Percentiles rank a stretch among this genome's conserved stretches.
Evolutionary conservation across 1,140 invertebrate genomes (phyloP).

Genomic region (Atta colombica): DNA sequence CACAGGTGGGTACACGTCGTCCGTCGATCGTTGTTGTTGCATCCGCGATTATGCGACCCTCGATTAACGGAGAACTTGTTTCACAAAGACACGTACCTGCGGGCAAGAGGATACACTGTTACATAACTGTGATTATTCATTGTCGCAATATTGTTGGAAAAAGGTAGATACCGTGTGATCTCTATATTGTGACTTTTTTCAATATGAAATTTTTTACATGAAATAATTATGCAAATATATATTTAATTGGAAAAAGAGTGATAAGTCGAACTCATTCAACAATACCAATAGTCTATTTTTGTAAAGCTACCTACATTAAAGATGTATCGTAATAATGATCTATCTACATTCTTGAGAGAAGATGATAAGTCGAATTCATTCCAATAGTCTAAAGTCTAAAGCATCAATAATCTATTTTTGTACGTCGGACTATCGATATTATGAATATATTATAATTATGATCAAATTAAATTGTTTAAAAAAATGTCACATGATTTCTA

Average conservation of each 20-base stretch:
- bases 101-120: neutral
- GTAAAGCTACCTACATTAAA: neutral
- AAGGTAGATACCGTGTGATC: neutral
- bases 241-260: neutral
- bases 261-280: neutral
- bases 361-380: too few relatives aligned
- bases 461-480: neutral
- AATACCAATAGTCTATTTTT: neutral
- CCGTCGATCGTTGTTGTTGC: slow-evolving; percentile 33
- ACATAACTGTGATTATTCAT: neutral
- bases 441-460: too few relatives aligned
- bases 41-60: slow-evolving; percentile 4
- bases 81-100: neutral
- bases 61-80: slow-evolving; percentile 26
- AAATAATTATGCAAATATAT: too few relatives aligned
- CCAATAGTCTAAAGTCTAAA: too few relatives aligned
- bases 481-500: neutral
- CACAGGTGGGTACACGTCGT: slow-evolving; percentile 84
- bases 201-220: too few relatives aligned
- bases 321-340: neutral
- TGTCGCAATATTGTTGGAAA: neutral
- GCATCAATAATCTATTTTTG: too few relatives aligned
- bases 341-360: too few relatives aligned
- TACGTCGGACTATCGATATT: too few relatives aligned
- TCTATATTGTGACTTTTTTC: too few relatives aligned